phyloP scores from a whole-genome alignment of 1,140 invertebrate genomes.

The Melitaea cinxia region DNA sequence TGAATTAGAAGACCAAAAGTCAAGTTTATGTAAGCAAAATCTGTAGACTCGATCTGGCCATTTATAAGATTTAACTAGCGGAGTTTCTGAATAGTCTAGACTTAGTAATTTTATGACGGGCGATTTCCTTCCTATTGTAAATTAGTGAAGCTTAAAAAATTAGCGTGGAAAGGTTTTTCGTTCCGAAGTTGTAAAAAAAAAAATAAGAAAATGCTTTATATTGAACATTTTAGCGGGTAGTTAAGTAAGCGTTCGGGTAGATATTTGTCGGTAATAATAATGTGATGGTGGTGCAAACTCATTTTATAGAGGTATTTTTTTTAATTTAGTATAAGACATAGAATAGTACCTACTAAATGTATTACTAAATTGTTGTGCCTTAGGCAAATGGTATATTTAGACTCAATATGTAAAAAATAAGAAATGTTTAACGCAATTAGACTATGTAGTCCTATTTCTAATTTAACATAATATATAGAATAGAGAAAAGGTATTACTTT shows the following conservation, averaged over 20 bases:
- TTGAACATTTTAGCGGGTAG: slow-evolving; percentile 55
- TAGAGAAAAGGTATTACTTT: slow-evolving; percentile 47
- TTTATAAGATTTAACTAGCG: slow-evolving; percentile 63
- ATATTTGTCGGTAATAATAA: slow-evolving; percentile 60
- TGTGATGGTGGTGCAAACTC: slow-evolving; percentile 80
- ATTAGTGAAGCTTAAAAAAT: slow-evolving; percentile 64
- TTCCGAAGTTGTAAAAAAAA: slow-evolving; percentile 30
- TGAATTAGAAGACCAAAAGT: slow-evolving; percentile 51
- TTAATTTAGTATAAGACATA: slow-evolving; percentile 70
- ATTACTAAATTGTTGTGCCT: slow-evolving; percentile 60
- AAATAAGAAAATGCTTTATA: slow-evolving; percentile 36
- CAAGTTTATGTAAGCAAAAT: slow-evolving; percentile 49
- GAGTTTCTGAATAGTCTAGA: slow-evolving; percentile 66
- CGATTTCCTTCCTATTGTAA: slow-evolving; percentile 54
- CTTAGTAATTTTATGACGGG: slow-evolving; percentile 59
- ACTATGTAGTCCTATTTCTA: slow-evolving; percentile 47
- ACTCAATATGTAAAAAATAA: slow-evolving; percentile 41
- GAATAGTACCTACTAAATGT: slow-evolving; percentile 62
- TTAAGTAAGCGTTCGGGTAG: slow-evolving; percentile 55
- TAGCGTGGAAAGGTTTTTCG: slow-evolving; percentile 40
- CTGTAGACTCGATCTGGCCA: slow-evolving; percentile 63
- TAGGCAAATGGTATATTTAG: slow-evolving; percentile 64
- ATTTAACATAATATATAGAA: slow-evolving; percentile 58
- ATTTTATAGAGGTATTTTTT: slow-evolving; percentile 63
- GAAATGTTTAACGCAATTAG: slow-evolving; percentile 48